Conservation (phyloP, 2,113 vertebrate species). For the Myanophis thanlyinensis region DNA sequence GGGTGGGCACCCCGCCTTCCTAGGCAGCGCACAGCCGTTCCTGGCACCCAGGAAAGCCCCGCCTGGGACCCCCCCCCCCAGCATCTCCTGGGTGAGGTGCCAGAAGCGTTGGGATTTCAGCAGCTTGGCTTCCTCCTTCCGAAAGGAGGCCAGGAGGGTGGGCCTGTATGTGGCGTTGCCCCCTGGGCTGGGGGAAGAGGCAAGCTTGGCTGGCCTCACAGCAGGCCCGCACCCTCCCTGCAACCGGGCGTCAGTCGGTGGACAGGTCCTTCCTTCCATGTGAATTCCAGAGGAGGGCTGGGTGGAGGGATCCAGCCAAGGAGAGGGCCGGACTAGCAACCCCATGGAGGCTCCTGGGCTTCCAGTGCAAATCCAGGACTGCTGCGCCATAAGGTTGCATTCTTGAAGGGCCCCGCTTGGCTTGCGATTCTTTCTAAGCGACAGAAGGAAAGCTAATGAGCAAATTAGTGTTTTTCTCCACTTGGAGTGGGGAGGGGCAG, state of each 20-base stretch:
- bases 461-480: background rate
- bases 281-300: too few species aligned
- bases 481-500: background rate
- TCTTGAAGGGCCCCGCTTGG: background rate
- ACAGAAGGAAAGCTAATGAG: background rate
- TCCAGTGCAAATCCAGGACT: too few species aligned
- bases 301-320: too few species aligned
- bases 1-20: background rate
- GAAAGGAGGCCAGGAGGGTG: background rate
- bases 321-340: too few species aligned
- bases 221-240: too few species aligned
- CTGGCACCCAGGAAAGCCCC: background rate
- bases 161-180: rapidly evolving
- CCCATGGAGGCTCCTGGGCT: too few species aligned
- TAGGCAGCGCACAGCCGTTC: background rate
- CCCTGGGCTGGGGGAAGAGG: background rate
- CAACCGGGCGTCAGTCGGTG: too few species aligned
- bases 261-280: background rate
- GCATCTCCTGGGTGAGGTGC: background rate
- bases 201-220: too few species aligned
- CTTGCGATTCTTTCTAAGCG: background rate
- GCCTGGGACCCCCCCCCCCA: too few species aligned
- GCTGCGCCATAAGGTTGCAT: background rate
- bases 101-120: rapidly evolving
- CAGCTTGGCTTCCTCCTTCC: background rate